Percentiles rank a stretch among this genome's conserved stretches.
These are phyloP conservation scores for Callorhinus ursinus DNA, from an alignment of 2,113 vertebrate species.

Conservation along the genomic window DNA sequence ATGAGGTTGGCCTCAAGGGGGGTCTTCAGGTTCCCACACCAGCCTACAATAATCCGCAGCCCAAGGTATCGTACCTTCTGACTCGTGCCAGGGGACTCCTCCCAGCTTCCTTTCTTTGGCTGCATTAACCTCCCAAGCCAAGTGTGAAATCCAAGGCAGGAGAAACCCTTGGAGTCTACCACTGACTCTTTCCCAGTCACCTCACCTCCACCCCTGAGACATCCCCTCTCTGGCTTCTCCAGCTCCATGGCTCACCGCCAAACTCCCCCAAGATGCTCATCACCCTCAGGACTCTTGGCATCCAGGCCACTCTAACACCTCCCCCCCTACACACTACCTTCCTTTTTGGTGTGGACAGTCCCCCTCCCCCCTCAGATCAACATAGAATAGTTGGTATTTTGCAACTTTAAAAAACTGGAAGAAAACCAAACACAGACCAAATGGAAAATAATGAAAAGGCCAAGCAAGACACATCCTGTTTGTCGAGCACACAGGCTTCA, in stretches of 20 bases:
- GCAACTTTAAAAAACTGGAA: constrained; percentile 40
- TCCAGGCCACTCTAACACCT: neutral
- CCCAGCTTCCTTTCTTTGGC: neutral
- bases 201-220: neutral
- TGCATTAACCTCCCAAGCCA: neutral
- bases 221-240: neutral
- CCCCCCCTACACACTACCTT: neutral
- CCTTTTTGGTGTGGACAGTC: neutral
- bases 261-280: neutral
- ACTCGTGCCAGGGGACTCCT: neutral
- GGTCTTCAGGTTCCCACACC: neutral
- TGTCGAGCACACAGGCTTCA: neutral
- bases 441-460: constrained; percentile 10
- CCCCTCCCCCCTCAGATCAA: neutral
- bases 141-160: neutral
- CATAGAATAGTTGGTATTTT: constrained; percentile 30
- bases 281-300: neutral
- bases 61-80: neutral
- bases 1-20: neutral
- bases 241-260: neutral
- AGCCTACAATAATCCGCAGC: neutral
- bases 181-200: neutral
- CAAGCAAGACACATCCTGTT: constrained; percentile 23
- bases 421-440: constrained; percentile 52
- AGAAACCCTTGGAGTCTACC: neutral